Base-by-base conservation (phyloP, 2,113 vertebrate species). In the Polyodon spathula region DNA sequence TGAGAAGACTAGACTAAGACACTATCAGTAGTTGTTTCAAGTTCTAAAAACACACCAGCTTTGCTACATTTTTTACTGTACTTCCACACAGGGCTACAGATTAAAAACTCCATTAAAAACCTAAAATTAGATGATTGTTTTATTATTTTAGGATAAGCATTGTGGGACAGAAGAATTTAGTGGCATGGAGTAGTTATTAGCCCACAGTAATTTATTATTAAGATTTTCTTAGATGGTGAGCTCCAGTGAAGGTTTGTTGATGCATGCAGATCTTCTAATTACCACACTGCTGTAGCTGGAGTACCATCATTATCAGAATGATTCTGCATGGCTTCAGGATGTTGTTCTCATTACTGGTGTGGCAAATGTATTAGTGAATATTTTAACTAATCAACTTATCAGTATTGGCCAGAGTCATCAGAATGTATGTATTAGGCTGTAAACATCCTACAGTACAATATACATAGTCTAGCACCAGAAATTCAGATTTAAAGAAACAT, bases 191-290 rank as follows among this genome's bases (percentile, higher is more conserved):
- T 27, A 41, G 14, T 63, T 52, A 51, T 60, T 66, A 66, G 61
- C 27, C 52, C 58, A 54, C 56, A 60, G 57, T 38, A 42, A 63
- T 53, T 40, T 44, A 60, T 40, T 44, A 60, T 69, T 60, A 69
- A 41, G 52, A 58, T 63, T 58, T 61, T 67, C 68, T 60, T 52
- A 51, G 60, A 64, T 58, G 63, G 42, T 37, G 57, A 55, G 58
- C 27, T 4, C 27, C 4, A 41, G 50, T 58, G 63, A 53, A 64
- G 58, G 63, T 40, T 63, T 62, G 61, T 40, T 16, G 56, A 67
- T 66, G 63, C 60, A 48, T 65, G 65, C 63, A 67, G 60, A 63
- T 63, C 56, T 57, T 50, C 71, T 72, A 69, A 72, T 72, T 69
- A 60, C 59, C 44, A 37, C 62, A 59, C 61, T 70, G 65, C 70